Conservation (phyloP, 2,797 vertebrate species). For the Nasua narica region DNA sequence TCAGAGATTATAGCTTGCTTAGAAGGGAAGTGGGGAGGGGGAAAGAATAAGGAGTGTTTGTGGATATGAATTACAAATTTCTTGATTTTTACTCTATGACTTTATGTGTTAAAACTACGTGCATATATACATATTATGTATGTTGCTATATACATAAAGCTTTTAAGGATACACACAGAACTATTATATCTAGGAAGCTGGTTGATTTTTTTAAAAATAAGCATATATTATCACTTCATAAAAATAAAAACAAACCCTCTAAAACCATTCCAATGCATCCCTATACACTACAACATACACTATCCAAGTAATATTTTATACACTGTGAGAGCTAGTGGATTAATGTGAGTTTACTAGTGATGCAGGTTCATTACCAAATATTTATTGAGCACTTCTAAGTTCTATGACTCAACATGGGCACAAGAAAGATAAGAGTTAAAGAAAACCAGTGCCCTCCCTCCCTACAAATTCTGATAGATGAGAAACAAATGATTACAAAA, state of each 20-base stretch:
- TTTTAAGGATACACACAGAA: not conserved
- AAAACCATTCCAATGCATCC: not conserved
- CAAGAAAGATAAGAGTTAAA: not conserved
- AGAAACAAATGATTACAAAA: slow-evolving; percentile 2
- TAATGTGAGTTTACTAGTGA: not conserved
- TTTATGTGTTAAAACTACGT: not conserved
- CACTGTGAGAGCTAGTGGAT: not conserved
- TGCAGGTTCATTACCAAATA: not conserved
- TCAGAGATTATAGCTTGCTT: not conserved
- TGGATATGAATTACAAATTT: slow-evolving; percentile 6
- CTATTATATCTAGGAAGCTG: not conserved
- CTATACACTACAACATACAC: not conserved
- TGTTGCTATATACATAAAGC: not conserved
- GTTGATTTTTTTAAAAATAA: not conserved
- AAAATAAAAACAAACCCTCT: not conserved
- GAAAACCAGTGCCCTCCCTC: not conserved
- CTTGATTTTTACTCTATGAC: not conserved
- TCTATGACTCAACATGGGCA: not conserved
- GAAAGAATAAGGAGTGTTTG: not conserved
- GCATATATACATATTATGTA: not conserved
- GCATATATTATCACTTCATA: not conserved
- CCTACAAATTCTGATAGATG: not conserved
- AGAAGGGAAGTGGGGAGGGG: not conserved
- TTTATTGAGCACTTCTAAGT: not conserved
- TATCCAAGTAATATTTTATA: not conserved